These are phyloP conservation scores for Lissocephala sabroskyi DNA, from an alignment of 2,888 invertebrate genomes.

Conservation along the genomic window DNA sequence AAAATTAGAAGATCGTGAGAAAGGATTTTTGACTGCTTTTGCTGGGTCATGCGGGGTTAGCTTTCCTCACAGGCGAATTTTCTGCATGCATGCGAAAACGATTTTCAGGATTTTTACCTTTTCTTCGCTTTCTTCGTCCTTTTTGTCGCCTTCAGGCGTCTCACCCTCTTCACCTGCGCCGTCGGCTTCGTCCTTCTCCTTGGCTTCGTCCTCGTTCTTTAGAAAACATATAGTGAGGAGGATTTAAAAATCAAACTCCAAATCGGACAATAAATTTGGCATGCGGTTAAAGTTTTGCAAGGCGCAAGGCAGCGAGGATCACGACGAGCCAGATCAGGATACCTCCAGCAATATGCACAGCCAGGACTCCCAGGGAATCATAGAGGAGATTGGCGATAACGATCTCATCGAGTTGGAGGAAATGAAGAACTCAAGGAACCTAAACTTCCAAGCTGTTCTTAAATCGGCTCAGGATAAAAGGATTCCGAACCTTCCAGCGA, in stretches of 20 bases:
- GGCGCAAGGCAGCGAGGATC: too few species aligned
- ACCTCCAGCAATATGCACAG: too few species aligned
- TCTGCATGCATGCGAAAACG: not conserved
- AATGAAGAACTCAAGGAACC: too few species aligned
- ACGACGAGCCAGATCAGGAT: too few species aligned
- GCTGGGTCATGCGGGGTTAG: conserved; percentile 34
- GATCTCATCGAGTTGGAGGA: too few species aligned
- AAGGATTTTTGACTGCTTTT: too few species aligned
- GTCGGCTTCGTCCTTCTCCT: conserved; percentile 13
- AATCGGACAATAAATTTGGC: not conserved
- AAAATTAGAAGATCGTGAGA: conserved; percentile 5
- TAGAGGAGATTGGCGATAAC: too few species aligned
- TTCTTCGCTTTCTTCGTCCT: conserved; percentile 31
- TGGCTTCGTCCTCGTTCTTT: conserved; percentile 33
- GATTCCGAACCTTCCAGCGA: too few species aligned
- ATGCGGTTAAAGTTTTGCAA: not conserved
- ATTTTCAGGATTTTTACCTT: conserved; percentile 32
- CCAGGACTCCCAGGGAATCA: too few species aligned
- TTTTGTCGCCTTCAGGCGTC: conserved; percentile 8
- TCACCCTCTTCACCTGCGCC: conserved; percentile 10
- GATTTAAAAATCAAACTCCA: too few species aligned
- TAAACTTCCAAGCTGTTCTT: too few species aligned
- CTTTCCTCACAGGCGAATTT: conserved; percentile 6
- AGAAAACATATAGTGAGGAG: conserved; percentile 9
- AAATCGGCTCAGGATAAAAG: too few species aligned